Evolutionary conservation across 1,140 invertebrate genomes (phyloP).

Genomic region (Ctenoplectra terminalis): DNA sequence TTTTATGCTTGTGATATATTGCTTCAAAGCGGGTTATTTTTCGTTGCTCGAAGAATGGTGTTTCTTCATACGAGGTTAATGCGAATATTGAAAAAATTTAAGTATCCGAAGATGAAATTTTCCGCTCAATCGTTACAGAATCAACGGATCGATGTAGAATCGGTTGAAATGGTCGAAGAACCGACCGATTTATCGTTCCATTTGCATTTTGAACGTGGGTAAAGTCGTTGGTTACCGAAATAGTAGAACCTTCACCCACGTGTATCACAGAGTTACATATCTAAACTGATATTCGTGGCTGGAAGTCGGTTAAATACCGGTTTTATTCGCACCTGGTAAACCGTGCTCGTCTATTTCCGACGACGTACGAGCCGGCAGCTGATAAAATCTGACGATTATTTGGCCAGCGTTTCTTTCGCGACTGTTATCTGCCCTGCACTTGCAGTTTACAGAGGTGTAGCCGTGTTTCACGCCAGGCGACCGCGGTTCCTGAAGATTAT

Average conservation of each 20-base stretch:
- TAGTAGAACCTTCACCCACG: constrained; percentile 30
- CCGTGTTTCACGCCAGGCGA: constrained; percentile 21
- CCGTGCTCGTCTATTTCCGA: constrained; percentile 25
- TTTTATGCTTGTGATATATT: neutral
- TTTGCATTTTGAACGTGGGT: constrained; percentile 48
- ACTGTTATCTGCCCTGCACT: constrained; percentile 42
- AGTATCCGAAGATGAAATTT: neutral
- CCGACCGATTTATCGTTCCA: neutral
- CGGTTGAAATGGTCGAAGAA: neutral
- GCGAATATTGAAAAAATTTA: too few relatives aligned
- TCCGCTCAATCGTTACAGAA: too few relatives aligned
- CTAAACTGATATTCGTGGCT: constrained; percentile 17
- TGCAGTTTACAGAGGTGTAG: constrained; percentile 32
- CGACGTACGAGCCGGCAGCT: constrained; percentile 13
- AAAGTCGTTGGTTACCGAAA: neutral
- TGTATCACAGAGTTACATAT: constrained; percentile 23
- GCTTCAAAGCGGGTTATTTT: neutral
- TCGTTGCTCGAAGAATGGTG: neutral
- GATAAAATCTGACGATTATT: constrained; percentile 52
- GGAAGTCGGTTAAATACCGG: constrained; percentile 18
- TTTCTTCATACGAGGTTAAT: too few relatives aligned
- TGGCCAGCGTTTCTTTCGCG: constrained; percentile 15
- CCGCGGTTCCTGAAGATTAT: constrained; percentile 33
- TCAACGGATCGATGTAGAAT: neutral
- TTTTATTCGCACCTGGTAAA: constrained; percentile 37